Percentiles rank a stretch among this genome's conserved stretches.
These are phyloP conservation scores for Conomelus anceps DNA, from an alignment of 2,888 invertebrate species.

Conservation along the genomic window DNA sequence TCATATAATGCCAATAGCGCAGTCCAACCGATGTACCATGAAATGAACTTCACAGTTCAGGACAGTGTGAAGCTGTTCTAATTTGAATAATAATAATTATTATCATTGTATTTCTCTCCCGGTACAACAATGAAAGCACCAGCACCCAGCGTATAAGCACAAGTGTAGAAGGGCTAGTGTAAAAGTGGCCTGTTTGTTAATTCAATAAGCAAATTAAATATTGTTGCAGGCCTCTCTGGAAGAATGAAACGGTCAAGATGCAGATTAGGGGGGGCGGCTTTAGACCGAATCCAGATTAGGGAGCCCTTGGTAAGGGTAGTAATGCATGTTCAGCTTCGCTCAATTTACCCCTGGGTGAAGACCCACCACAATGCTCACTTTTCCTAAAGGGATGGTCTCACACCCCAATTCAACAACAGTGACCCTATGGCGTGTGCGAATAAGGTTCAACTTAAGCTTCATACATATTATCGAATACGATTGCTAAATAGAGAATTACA, in stretches of 20 bases:
- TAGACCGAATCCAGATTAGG: background rate
- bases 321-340: background rate
- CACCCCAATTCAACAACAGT: background rate
- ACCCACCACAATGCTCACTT: background rate
- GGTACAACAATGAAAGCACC: background rate
- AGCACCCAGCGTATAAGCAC: background rate
- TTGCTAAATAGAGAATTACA: background rate
- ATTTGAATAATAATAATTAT: background rate
- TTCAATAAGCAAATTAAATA: background rate
- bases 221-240: background rate
- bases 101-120: background rate
- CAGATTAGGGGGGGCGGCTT: background rate
- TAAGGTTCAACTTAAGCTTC: background rate
- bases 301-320: background rate
- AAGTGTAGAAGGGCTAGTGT: background rate
- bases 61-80: background rate
- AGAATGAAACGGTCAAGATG: background rate
- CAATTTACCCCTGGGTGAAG: background rate
- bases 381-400: background rate
- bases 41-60: background rate
- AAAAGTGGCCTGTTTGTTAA: background rate
- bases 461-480: background rate
- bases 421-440: background rate
- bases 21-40: too few relatives aligned
- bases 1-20: too few relatives aligned